Conservation (phyloP, 2,888 invertebrate genomes). For the Polydrusus tereticollis region DNA sequence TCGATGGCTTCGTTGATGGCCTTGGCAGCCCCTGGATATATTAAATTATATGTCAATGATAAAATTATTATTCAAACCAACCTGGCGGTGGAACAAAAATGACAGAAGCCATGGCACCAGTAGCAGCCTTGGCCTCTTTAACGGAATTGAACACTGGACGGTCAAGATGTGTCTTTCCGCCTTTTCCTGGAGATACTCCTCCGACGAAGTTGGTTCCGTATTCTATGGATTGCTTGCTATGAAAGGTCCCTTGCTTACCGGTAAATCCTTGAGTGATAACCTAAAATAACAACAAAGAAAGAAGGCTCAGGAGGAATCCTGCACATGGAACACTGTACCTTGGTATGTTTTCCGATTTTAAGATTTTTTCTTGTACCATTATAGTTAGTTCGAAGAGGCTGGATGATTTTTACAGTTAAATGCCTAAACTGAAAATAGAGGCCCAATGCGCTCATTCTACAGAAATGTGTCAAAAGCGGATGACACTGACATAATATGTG, state of each 20-base stretch:
- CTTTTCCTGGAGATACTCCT: conserved; percentile 84
- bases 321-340: conserved; percentile 70
- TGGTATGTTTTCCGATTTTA: conserved; percentile 85
- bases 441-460: not conserved
- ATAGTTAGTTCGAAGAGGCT: conserved; percentile 69
- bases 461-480: not conserved
- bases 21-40: conserved; percentile 75
- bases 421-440: conserved; percentile 61
- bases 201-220: conserved; percentile 89
- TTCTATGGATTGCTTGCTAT: conserved; percentile 80
- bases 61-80: not conserved
- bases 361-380: conserved; percentile 86
- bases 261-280: conserved; percentile 46
- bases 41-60: not conserved
- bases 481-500: not conserved
- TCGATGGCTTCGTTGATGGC: conserved; percentile 82
- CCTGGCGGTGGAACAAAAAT: conserved; percentile 84
- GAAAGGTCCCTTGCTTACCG: conserved; percentile 73
- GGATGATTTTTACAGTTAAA: conserved; percentile 66
- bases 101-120: conserved; percentile 79
- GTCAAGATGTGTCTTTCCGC: conserved; percentile 83
- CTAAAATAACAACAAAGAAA: conserved; percentile 5
- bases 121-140: conserved; percentile 75
- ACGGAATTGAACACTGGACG: conserved; percentile 76
- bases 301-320: too few species aligned